Evolutionary conservation across 2,113 vertebrate species (phyloP), one percentile per base, ranked within the genome.

Genomic region (Myotis yumanensis): DNA sequence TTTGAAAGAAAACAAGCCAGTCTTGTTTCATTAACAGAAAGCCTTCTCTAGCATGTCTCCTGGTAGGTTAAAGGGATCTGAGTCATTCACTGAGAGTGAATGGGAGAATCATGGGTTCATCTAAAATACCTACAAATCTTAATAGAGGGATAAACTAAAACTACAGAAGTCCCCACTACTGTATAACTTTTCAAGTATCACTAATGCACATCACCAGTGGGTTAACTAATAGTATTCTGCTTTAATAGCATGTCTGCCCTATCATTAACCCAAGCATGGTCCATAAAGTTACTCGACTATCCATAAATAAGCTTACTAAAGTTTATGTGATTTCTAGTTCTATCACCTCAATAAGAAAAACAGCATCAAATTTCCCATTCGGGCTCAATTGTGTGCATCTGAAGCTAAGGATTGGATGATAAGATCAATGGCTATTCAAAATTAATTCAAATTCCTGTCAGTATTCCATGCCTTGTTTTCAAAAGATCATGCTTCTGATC

Each of bases 211-310:
- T 86, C 95, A 94, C 59, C 69, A 62, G 37, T 82, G 79, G 59
- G 86, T 96, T 95, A 97, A 95, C 72, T 93, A 95, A 90, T 73
- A 91, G 89, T 62, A 85, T 82, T 86, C 72, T 86, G 86, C 84
- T 95, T 94, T 96, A 96, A 95, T 72, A 75, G 66, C 71, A 94
- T 91, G 87, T 95, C 76, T 94, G 48, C 84, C 93, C 79, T 93
- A 69, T 96, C 86, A 96, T 97, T 97, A 95, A 86, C 90, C 80
- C 81, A 93, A 93, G 86, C 80, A 95, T 64, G 94, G 94, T 93
- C 75, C 92, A 91, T 95, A 96, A 95, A 97, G 83, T 89, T 95
- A 86, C 75, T 92, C 4, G 2, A 93, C 80, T 94, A 87, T 89
- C 91, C 91, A 85, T 73, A 96, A 89, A 81, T 5, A 37, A 96